Evolutionary conservation across 2,113 vertebrate species (phyloP).

Genomic region (Etheostoma cragini): DNA sequence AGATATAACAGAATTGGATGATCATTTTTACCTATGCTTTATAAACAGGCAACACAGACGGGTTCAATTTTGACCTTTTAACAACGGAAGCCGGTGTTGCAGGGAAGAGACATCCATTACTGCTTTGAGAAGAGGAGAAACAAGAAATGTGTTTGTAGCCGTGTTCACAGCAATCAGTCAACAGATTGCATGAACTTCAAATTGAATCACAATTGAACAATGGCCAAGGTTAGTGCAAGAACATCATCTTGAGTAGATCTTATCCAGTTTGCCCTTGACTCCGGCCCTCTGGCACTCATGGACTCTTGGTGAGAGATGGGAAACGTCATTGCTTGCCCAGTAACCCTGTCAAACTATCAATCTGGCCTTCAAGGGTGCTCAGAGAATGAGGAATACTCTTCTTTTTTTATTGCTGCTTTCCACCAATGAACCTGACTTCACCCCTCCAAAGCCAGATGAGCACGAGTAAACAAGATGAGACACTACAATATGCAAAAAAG

Average conservation of each 20-base stretch:
- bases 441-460: not conserved
- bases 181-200: constrained; percentile 41
- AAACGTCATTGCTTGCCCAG: constrained; percentile 6
- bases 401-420: not conserved
- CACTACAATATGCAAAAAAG: not conserved
- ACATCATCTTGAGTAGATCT: constrained; percentile 53
- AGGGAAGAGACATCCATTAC: constrained; percentile 10
- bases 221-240: constrained; percentile 64
- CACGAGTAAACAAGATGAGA: not conserved
- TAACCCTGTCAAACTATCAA: constrained; percentile 54
- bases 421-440: not conserved
- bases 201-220: constrained; percentile 64
- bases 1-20: too few relatives aligned
- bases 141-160: constrained; percentile 26
- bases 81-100: not conserved
- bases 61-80: too few relatives aligned
- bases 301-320: constrained; percentile 34
- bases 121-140: constrained; percentile 7
- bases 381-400: not conserved
- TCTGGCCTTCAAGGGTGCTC: constrained; percentile 1
- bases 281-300: constrained; percentile 17
- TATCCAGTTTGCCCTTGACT: constrained; percentile 65
- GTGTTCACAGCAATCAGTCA: constrained; percentile 40
- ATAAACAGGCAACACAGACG: too few relatives aligned
- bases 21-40: too few relatives aligned